phyloP scores from a whole-genome alignment of 2,888 invertebrate genomes.

The Apomyelois bistriatella region DNA sequence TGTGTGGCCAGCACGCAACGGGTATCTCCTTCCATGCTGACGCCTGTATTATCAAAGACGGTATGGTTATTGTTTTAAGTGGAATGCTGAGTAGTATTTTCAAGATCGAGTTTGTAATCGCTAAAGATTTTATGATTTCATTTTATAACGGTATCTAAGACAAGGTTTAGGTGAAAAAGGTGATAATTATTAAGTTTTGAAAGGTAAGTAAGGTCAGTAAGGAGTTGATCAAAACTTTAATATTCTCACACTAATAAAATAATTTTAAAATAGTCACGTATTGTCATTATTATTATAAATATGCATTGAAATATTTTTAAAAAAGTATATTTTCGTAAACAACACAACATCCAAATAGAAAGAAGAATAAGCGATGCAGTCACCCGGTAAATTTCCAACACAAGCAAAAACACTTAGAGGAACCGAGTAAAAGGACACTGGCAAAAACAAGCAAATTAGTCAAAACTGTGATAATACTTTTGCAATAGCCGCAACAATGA shows the following conservation, averaged over 20 bases:
- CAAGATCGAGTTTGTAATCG: not conserved
- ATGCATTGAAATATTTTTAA: too few species aligned
- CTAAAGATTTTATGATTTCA: not conserved
- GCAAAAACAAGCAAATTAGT: constrained; percentile 40
- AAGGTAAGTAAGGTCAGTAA: too few species aligned
- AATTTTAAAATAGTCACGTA: too few species aligned
- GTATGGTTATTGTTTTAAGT: constrained; percentile 22
- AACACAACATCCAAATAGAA: not conserved
- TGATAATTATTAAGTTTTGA: too few species aligned
- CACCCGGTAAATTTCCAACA: constrained; percentile 3
- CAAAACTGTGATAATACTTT: constrained; percentile 30
- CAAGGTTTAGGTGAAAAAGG: not conserved
- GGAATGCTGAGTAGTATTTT: constrained; percentile 7
- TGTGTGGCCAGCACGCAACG: constrained; percentile 77
- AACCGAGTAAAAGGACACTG: constrained; percentile 19
- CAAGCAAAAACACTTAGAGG: constrained; percentile 15
- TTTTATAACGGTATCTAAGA: not conserved
- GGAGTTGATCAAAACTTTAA: too few species aligned
- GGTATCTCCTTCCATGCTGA: constrained; percentile 45
- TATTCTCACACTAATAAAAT: too few species aligned
- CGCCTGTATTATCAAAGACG: constrained; percentile 50
- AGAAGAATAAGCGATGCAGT: not conserved
- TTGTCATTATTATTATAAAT: too few species aligned
- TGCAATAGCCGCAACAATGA: constrained; percentile 27
- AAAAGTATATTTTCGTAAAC: not conserved